phyloP scores from a whole-genome alignment of 2,113 vertebrate species.

The Daubentonia madagascariensis region DNA sequence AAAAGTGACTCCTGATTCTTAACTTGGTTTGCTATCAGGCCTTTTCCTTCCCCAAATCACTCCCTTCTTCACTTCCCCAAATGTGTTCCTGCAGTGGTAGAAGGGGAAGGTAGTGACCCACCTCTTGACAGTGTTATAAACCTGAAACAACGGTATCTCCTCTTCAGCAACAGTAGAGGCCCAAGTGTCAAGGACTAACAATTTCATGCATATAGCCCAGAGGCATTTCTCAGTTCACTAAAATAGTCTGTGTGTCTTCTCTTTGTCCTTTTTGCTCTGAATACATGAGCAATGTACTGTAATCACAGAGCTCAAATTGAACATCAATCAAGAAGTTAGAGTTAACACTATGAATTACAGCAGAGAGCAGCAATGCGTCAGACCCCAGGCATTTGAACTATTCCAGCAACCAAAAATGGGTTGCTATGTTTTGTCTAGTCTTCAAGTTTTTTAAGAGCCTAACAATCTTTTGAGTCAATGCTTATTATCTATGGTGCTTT shows the following conservation, averaged over 20 bases:
- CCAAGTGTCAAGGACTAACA: not conserved
- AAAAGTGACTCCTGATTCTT: not conserved
- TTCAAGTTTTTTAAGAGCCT: not conserved
- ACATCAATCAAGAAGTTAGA: not conserved
- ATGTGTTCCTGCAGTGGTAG: not conserved
- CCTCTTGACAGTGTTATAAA: not conserved
- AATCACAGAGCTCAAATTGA: not conserved
- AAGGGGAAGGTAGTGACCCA: no score
- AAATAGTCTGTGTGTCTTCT: not conserved
- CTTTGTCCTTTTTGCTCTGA: not conserved
- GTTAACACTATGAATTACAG: not conserved
- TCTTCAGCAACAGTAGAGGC: not conserved
- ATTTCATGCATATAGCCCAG: not conserved
- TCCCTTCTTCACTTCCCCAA: not conserved
- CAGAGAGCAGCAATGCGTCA: not conserved
- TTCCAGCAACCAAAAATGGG: not conserved
- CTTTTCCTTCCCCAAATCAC: not conserved
- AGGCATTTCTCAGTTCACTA: not conserved
- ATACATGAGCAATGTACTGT: not conserved
- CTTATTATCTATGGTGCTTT: not conserved
- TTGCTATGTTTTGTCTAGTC: not conserved
- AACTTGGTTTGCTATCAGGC: not conserved
- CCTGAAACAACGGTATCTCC: not conserved
- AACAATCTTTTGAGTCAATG: not conserved
- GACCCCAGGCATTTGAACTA: not conserved